phyloP scores from a whole-genome alignment of 2,888 invertebrate genomes.

The Drosophila nr. medialis region DNA sequence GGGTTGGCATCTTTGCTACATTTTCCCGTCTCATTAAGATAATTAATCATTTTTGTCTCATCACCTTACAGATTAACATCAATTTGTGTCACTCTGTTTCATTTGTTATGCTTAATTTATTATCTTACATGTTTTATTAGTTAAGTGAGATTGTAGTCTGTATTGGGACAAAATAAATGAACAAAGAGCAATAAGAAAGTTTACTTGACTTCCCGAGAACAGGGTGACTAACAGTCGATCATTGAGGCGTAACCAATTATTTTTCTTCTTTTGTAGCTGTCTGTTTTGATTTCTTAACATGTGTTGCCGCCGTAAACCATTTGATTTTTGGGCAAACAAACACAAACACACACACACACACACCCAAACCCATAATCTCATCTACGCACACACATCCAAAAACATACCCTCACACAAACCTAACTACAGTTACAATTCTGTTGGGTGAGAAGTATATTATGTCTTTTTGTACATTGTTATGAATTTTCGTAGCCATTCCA shows the following conservation, averaged over 20 bases:
- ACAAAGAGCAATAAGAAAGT: neutral
- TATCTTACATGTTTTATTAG: neutral
- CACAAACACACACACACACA: neutral
- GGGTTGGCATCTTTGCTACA: neutral
- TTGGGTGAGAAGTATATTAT: conserved; percentile 34
- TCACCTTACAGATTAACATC: neutral
- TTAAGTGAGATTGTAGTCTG: neutral
- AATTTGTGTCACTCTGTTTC: neutral
- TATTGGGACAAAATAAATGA: too few species aligned
- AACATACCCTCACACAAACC: neutral
- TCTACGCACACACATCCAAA: neutral
- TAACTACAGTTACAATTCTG: conserved; percentile 17
- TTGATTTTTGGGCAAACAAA: conserved; percentile 56
- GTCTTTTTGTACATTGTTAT: conserved; percentile 50
- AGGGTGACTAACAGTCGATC: conserved; percentile 16
- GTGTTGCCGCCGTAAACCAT: conserved; percentile 65
- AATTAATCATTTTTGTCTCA: conserved; percentile 19
- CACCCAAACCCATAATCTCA: neutral
- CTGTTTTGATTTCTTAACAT: conserved; percentile 62
- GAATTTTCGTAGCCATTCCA: conserved; percentile 57
- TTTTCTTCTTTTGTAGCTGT: conserved; percentile 18
- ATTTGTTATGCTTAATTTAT: neutral
- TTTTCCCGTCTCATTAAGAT: neutral
- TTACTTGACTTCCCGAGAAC: neutral
- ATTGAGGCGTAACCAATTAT: neutral